These are phyloP conservation scores for Enteromius viviparus DNA, from an alignment of 2,797 vertebrate species.

Conservation along the genomic window DNA sequence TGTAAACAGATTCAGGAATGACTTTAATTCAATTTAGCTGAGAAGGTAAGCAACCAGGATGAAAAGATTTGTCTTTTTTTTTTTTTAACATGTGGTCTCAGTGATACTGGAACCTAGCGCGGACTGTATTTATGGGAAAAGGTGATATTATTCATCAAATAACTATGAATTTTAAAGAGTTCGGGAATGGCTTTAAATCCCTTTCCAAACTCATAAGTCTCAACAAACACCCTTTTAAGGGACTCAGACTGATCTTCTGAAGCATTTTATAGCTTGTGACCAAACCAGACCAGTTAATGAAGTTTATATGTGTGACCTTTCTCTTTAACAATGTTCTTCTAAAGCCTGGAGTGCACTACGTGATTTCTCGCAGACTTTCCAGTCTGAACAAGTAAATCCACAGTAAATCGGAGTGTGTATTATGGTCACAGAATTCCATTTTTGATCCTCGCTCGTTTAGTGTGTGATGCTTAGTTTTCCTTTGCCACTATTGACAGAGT, in stretches of 20 bases:
- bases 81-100: not conserved
- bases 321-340: not conserved
- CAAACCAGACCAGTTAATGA: not conserved
- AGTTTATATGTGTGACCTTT: not conserved
- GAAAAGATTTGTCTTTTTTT: not conserved
- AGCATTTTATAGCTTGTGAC: not conserved
- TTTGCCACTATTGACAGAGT: too few relatives aligned
- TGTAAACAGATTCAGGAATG: not conserved
- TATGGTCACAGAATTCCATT: too few relatives aligned
- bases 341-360: too few relatives aligned
- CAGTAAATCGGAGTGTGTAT: too few relatives aligned
- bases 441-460: too few relatives aligned
- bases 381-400: too few relatives aligned
- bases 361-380: too few relatives aligned
- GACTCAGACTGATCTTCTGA: not conserved
- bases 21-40: not conserved
- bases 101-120: not conserved
- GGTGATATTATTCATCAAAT: not conserved
- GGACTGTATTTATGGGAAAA: not conserved
- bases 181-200: not conserved
- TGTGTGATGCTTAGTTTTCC: too few relatives aligned
- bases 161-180: not conserved
- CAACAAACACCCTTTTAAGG: not conserved
- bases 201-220: not conserved
- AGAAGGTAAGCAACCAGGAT: too few relatives aligned